Evolutionary conservation across 2,888 invertebrate genomes (phyloP).

Genomic region (Temnothorax unifasciatus): DNA sequence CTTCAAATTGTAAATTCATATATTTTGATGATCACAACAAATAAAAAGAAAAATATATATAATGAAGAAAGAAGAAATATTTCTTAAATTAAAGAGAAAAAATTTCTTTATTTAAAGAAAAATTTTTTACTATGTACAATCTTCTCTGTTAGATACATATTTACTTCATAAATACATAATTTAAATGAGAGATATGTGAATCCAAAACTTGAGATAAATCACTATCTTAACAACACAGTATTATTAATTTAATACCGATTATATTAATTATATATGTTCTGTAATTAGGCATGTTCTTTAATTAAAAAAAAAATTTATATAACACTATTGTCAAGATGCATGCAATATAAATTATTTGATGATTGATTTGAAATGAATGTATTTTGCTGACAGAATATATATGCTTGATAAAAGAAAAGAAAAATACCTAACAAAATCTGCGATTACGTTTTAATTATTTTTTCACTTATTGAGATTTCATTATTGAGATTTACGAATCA

Average conservation of each 20-base stretch:
- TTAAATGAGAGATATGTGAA: no score
- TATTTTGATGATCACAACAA: slow-evolving; percentile 1
- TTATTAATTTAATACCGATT: background rate
- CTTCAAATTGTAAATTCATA: background rate
- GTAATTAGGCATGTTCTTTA: background rate
- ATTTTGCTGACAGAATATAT: background rate
- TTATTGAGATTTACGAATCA: background rate
- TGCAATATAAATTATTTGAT: no score
- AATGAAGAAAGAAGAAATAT: no score
- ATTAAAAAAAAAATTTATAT: background rate
- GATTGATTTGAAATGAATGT: background rate
- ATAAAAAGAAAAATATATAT: background rate
- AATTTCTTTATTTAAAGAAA: no score
- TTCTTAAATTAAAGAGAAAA: no score
- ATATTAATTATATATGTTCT: background rate
- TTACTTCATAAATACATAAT: no score
- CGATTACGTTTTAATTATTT: background rate
- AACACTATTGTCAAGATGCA: no score
- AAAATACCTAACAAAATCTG: background rate
- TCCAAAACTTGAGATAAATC: no score
- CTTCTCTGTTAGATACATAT: no score
- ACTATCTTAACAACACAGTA: background rate
- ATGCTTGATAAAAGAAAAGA: background rate
- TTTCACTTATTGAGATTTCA: background rate
- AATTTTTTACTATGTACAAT: no score